Evolutionary conservation across 2,797 vertebrate genomes (phyloP).

Genomic region (Liasis olivaceus): DNA sequence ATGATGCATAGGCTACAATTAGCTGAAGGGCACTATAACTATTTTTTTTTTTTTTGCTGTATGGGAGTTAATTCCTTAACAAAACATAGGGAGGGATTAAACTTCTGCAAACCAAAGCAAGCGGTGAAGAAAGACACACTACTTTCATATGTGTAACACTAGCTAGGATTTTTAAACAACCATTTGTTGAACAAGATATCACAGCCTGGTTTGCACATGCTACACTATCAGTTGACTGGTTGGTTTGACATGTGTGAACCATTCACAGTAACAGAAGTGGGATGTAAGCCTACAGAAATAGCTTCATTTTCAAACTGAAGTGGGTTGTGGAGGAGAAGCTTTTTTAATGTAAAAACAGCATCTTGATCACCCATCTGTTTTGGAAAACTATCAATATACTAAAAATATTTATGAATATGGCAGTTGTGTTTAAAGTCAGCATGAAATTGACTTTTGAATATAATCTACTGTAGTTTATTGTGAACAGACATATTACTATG

Average conservation of each 20-base stretch:
- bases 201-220: not conserved
- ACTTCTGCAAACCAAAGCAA: not conserved
- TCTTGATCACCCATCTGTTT: not conserved
- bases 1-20: not conserved
- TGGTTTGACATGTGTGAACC: not conserved
- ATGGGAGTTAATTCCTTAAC: not conserved
- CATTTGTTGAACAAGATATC: not conserved
- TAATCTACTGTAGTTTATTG: not conserved
- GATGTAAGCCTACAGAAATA: not conserved
- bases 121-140: not conserved
- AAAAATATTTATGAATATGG: conserved; percentile 1
- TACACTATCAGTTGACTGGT: not conserved
- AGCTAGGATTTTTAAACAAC: not conserved
- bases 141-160: not conserved
- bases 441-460: not conserved
- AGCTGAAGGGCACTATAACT: not conserved
- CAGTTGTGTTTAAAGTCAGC: not conserved
- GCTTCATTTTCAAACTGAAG: not conserved
- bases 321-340: not conserved
- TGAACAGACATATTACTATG: not conserved
- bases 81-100: not conserved
- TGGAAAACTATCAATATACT: not conserved
- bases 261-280: not conserved
- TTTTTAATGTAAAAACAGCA: not conserved
- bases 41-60: not conserved